phyloP scores from a whole-genome alignment of 2,113 vertebrate species.

The Aphelocoma coerulescens region DNA sequence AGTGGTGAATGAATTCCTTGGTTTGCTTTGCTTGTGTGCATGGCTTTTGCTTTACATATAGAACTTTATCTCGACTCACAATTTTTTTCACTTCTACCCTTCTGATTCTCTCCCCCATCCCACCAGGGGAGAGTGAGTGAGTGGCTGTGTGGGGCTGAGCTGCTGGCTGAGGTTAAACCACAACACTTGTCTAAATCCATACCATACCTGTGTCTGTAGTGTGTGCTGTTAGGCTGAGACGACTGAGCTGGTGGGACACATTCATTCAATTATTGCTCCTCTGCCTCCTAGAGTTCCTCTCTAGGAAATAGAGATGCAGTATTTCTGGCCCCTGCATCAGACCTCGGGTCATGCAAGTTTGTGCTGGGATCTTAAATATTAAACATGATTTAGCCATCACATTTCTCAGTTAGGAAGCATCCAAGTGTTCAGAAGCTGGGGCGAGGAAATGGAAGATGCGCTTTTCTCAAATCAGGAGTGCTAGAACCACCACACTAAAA shows the following conservation, averaged over 20 bases:
- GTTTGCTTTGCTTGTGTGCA: neutral
- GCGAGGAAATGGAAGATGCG: neutral
- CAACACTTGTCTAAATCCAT: neutral
- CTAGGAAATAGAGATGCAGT: neutral
- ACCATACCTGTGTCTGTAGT: neutral
- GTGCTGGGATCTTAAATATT: neutral
- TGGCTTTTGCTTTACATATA: neutral
- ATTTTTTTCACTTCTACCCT: neutral
- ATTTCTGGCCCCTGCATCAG: neutral
- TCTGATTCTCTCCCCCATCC: neutral
- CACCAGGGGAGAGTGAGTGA: neutral
- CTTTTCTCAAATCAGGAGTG: neutral
- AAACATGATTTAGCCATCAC: neutral
- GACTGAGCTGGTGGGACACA: neutral
- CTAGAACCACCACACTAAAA: neutral
- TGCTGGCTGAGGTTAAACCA: neutral
- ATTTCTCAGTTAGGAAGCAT: neutral
- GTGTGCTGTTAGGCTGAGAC: neutral
- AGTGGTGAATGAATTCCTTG: neutral
- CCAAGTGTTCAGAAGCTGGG: neutral
- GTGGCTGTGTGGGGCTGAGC: fast-evolving
- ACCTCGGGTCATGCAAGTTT: neutral
- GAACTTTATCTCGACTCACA: neutral
- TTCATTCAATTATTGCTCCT: neutral
- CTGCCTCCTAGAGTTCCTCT: neutral